A percentile compares a stretch with the other conserved stretches of the same genome.
phyloP scores from a whole-genome alignment of 2,113 vertebrate genomes.

The Glaucidium brasilianum region DNA sequence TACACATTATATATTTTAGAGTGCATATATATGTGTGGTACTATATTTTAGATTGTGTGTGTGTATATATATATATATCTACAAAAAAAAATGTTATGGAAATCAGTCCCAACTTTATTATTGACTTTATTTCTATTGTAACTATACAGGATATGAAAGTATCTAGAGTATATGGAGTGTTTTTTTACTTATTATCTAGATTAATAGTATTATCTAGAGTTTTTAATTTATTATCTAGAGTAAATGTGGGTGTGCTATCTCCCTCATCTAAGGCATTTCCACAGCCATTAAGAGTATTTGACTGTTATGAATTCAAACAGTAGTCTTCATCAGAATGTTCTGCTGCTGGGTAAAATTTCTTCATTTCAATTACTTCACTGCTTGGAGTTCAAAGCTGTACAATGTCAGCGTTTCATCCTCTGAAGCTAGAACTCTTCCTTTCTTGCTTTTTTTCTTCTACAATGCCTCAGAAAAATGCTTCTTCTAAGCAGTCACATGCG shows the following conservation, averaged over 20 bases:
- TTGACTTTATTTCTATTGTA: constrained; percentile 25
- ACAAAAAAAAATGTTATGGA: constrained; percentile 4
- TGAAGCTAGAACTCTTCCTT: neutral
- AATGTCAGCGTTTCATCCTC: neutral
- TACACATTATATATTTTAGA: neutral
- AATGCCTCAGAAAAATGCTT: neutral
- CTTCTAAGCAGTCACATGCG: neutral
- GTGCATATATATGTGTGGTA: too few relatives aligned
- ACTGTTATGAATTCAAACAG: neutral
- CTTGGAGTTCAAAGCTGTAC: neutral
- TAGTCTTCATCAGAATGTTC: neutral
- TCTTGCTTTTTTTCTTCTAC: neutral
- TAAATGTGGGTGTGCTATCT: neutral
- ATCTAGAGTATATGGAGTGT: too few relatives aligned
- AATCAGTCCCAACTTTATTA: constrained; percentile 22
- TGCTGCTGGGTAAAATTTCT: neutral
- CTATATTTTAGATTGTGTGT: neutral
- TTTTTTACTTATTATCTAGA: too few relatives aligned
- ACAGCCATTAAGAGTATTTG: neutral
- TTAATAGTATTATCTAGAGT: too few relatives aligned
- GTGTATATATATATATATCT: neutral
- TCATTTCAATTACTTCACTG: neutral
- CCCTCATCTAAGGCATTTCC: neutral
- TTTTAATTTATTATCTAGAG: neutral
- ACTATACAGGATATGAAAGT: neutral